Evolutionary conservation across 2,888 invertebrate genomes (phyloP), one percentile per base, ranked within the genome.

Genomic region (Hypomecis atomaria): DNA sequence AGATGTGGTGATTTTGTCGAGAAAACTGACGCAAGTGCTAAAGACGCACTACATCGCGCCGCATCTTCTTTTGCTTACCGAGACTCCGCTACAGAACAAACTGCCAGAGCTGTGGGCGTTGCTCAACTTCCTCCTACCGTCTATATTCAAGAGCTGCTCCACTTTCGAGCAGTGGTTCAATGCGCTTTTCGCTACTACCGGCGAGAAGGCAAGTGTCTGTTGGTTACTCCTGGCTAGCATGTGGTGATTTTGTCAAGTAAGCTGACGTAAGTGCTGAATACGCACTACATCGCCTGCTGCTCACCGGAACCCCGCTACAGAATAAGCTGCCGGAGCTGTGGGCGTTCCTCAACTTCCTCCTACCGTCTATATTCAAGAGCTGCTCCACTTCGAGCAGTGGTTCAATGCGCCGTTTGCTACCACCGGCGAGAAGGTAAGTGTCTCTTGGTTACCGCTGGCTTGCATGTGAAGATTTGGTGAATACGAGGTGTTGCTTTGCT

Each of bases 121-220:
- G 66, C 94, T 99, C 50, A 99, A 99, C 92, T 99, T 99, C 93
- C 93, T 99, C 67, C 93, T 99, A 78, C 99, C 99, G 0, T 98
- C 98, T 23, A 99, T 99, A 77, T 99, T 99, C 94, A 99, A 99
- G 90, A 99, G 98, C 52, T 98, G 98, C 83, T 97, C 98, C 64
- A 99, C 99, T 0, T 99, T 99, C 85, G 99, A 99, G 82, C 99
- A 99, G 88, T 99, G 99, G 99, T 99, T 99, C 91, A 99, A 99
- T 88, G 99, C 99, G 23, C 99, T 99, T 0, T 99, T 99, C 86
- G 99, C 99, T 9, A 99, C 99, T 34, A 99, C 99, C 5, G 99
- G 99, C 60, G 99, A 99, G 90, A 98, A 98, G 93, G 97, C 95
- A 78, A 60, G 52, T 45, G n/a, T n/a, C n/a, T n/a, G n/a, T n/a